These are phyloP conservation scores for Falco biarmicus DNA, from an alignment of 2,797 vertebrate genomes.

Conservation along the genomic window DNA sequence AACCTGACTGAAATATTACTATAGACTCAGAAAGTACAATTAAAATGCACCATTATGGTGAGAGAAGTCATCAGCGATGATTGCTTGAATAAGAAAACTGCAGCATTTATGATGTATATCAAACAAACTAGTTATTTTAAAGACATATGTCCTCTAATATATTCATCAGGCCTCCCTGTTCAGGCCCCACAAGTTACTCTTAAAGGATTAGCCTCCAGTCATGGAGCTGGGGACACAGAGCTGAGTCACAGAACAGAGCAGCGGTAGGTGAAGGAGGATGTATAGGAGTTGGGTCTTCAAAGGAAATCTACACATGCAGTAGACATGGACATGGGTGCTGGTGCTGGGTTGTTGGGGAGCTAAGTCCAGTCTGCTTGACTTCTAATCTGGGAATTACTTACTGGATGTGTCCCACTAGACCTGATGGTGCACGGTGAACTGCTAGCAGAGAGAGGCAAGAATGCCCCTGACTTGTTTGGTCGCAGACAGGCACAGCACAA, in stretches of 20 bases:
- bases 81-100: not conserved
- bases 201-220: not conserved
- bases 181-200: not conserved
- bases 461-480: not conserved
- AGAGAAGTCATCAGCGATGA: not conserved
- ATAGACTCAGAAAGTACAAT: not conserved
- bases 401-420: not conserved
- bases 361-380: not conserved
- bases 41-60: not conserved
- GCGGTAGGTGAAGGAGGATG: not conserved
- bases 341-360: not conserved
- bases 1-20: not conserved
- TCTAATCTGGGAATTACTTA: not conserved
- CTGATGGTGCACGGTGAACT: not conserved
- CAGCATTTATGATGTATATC: not conserved
- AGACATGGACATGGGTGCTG: not conserved
- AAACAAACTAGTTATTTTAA: not conserved
- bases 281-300: not conserved
- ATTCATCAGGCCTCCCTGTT: not conserved
- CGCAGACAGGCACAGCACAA: not conserved
- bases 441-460: not conserved
- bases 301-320: not conserved
- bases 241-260: fast-evolving
- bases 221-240: fast-evolving
- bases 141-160: not conserved